A percentile compares a stretch with the other conserved stretches of the same genome.
These are phyloP conservation scores for Eledona agricola DNA, from an alignment of 2,888 invertebrate genomes.

Conservation along the genomic window DNA sequence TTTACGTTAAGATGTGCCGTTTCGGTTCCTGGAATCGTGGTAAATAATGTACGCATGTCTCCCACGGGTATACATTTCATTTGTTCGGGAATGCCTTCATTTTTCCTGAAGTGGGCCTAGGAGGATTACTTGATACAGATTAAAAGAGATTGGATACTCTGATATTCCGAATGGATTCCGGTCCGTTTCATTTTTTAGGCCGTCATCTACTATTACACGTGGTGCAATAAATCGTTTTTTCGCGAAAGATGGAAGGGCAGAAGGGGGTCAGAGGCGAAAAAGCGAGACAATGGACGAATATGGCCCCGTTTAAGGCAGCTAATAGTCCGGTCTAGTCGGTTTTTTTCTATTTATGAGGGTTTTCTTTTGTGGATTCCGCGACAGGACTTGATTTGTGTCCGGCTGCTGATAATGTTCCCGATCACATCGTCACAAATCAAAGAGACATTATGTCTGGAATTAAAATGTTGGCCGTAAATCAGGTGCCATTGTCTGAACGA, in stretches of 20 bases:
- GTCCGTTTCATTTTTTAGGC: slow-evolving; percentile 52
- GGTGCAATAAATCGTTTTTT: slow-evolving; percentile 24
- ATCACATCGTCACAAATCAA: slow-evolving; percentile 62
- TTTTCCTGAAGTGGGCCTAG: slow-evolving; percentile 62
- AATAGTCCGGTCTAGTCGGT: slow-evolving; percentile 50
- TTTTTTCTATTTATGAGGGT: slow-evolving; percentile 54
- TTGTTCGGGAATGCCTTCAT: slow-evolving; percentile 63
- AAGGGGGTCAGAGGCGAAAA: slow-evolving; percentile 42
- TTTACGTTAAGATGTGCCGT: background rate
- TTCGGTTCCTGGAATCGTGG: slow-evolving; percentile 32
- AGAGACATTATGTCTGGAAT: slow-evolving; percentile 63
- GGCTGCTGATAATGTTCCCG: slow-evolving; percentile 60
- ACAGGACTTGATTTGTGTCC: slow-evolving; percentile 57
- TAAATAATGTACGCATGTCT: slow-evolving; percentile 59
- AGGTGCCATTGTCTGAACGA: slow-evolving; percentile 61
- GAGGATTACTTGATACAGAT: slow-evolving; percentile 63
- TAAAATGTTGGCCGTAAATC: slow-evolving; percentile 62
- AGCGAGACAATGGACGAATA: slow-evolving; percentile 45
- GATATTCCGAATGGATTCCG: slow-evolving; percentile 58
- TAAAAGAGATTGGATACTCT: slow-evolving; percentile 63
- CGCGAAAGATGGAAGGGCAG: slow-evolving; percentile 13
- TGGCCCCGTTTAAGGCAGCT: slow-evolving; percentile 46
- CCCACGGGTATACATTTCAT: slow-evolving; percentile 61
- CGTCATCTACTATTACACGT: slow-evolving; percentile 23
- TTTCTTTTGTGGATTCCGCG: slow-evolving; percentile 48